Evolutionary conservation across 2,888 invertebrate genomes (phyloP).

Genomic region (Selenia dentaria): DNA sequence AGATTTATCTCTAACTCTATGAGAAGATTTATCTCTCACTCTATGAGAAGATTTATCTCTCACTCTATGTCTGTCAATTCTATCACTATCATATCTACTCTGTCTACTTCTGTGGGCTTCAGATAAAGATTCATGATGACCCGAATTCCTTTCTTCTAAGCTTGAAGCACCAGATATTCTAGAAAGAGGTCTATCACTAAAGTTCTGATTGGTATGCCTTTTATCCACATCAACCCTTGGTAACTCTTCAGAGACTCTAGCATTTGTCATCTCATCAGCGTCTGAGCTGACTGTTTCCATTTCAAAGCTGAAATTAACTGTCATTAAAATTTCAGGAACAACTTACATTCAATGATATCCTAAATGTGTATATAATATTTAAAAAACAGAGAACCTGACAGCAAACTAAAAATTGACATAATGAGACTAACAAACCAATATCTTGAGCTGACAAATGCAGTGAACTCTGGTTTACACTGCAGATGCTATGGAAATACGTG

Average conservation of each 20-base stretch:
- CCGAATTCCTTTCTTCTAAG: slow-evolving; percentile 40
- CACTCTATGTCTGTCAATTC: slow-evolving; percentile 39
- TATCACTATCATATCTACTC: slow-evolving; percentile 41
- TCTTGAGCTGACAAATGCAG: too few relatives aligned
- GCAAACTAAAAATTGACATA: too few relatives aligned
- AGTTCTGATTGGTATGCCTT: slow-evolving; percentile 13
- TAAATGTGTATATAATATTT: too few relatives aligned
- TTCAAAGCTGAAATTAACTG: slow-evolving; percentile 32
- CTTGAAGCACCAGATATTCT: slow-evolving; percentile 39
- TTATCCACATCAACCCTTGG: slow-evolving; percentile 32
- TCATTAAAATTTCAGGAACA: not conserved
- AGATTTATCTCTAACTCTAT: too few relatives aligned
- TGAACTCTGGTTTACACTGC: too few relatives aligned
- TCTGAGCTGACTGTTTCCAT: slow-evolving; percentile 53
- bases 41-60: slow-evolving; percentile 50
- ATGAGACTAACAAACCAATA: too few relatives aligned
- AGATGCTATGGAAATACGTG: too few relatives aligned
- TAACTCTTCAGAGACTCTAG: slow-evolving; percentile 27
- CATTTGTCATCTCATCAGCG: slow-evolving; percentile 49
- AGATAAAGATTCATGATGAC: slow-evolving; percentile 35
- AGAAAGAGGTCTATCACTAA: slow-evolving; percentile 33
- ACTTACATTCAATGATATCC: not conserved
- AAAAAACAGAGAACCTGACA: too few relatives aligned
- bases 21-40: too few relatives aligned
- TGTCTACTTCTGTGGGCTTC: slow-evolving; percentile 36